A percentile compares a stretch with the other conserved stretches of the same genome.
phyloP scores from a whole-genome alignment of 2,888 invertebrate species.

The Cantharis rufa region DNA sequence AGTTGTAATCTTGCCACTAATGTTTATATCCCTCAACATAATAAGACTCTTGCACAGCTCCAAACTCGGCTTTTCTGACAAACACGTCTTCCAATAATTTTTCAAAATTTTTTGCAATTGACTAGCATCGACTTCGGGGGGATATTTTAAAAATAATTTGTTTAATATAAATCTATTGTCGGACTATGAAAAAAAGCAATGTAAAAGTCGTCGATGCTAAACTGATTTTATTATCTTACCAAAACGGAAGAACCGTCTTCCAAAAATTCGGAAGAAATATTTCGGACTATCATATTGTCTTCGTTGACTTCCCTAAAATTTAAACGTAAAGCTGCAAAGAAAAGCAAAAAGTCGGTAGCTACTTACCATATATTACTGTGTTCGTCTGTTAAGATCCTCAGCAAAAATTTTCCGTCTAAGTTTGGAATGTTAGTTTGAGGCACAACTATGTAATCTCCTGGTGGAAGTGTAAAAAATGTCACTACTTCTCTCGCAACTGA shows the following conservation, averaged over 20 bases:
- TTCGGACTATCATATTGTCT: slow-evolving; percentile 71
- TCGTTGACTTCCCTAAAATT: slow-evolving; percentile 73
- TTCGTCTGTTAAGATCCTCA: slow-evolving; percentile 73
- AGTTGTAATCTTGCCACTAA: slow-evolving; percentile 65
- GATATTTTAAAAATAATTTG: slow-evolving; percentile 61
- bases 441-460: slow-evolving; percentile 75
- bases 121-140: slow-evolving; percentile 65
- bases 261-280: slow-evolving; percentile 64
- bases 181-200: slow-evolving; percentile 52
- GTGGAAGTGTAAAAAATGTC: slow-evolving; percentile 73
- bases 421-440: slow-evolving; percentile 72
- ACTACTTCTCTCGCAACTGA: slow-evolving; percentile 69
- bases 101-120: slow-evolving; percentile 65
- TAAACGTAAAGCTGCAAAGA: neutral
- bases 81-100: slow-evolving; percentile 62
- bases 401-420: slow-evolving; percentile 71
- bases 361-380: slow-evolving; percentile 71
- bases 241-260: slow-evolving; percentile 61
- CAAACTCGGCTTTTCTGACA: slow-evolving; percentile 64
- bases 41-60: slow-evolving; percentile 71
- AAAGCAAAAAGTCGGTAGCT: neutral
- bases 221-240: slow-evolving; percentile 52
- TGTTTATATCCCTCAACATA: slow-evolving; percentile 68
- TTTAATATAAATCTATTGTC: slow-evolving; percentile 59
- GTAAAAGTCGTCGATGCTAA: no score